A percentile compares a stretch with the other conserved stretches of the same genome.
Evolutionary conservation across 1,140 invertebrate species (phyloP).

Genomic region (Maconellicoccus hirsutus): DNA sequence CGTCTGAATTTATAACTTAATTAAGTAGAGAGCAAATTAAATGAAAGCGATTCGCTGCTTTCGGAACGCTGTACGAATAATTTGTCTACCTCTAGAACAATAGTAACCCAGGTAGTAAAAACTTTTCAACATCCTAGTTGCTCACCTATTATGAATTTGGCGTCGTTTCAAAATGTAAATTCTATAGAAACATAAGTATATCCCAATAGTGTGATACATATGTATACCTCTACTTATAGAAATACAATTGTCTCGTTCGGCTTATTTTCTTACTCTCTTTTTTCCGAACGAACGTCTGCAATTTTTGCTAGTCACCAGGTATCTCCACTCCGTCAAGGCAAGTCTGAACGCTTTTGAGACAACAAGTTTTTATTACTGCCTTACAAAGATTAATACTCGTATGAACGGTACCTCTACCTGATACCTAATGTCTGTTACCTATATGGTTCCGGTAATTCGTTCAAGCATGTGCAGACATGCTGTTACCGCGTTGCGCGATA

Average conservation of each 20-base stretch:
- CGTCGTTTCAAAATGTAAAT: background rate
- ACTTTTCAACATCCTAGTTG: background rate
- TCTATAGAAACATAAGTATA: background rate
- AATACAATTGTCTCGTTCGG: no score
- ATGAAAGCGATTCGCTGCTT: constrained; percentile 3
- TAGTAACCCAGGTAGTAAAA: background rate
- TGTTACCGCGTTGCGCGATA: background rate
- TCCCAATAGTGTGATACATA: background rate
- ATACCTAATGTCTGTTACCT: background rate
- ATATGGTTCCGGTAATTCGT: background rate
- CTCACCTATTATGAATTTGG: background rate
- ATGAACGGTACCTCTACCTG: no score
- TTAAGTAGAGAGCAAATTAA: background rate
- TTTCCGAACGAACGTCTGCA: no score
- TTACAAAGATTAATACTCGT: no score
- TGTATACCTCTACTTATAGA: no score
- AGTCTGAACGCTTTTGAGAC: no score
- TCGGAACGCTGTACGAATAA: background rate
- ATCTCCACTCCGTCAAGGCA: no score
- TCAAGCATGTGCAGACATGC: constrained; percentile 1
- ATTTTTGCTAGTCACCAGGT: no score
- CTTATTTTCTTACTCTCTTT: no score
- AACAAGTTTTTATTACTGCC: no score
- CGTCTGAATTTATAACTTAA: background rate
- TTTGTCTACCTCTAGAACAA: background rate